Base-by-base conservation (phyloP, 2,797 vertebrate species). In the Pempheris klunzingeri region DNA sequence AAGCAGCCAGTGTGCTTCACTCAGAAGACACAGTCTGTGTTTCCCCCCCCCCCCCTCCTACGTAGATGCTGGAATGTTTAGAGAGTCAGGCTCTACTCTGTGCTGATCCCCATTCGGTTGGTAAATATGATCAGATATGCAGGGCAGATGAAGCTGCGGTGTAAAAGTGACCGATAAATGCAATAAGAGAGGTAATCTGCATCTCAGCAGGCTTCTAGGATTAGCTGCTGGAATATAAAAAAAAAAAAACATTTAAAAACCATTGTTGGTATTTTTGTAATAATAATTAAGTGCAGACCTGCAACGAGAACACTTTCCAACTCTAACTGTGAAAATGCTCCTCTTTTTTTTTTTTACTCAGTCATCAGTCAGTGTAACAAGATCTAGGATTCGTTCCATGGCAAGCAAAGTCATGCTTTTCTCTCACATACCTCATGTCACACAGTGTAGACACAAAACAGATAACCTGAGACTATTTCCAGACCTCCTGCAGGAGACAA, bases 381-480 rank as follows among this genome's bases (percentile, higher is more conserved):
- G 30, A 62, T 54, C 55, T 22, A 58, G 38, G 24, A 43, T 59
- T n/a, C 36, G 30, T 38, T 55, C 10, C 49, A 3, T 61, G 32
- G 14, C 49, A 55, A 50, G 63, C 41, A 49, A 61, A 70, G 67
- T 67, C 60, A 55, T 44, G 72, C 34, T 52, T 74, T 74, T 68
- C 17, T 44, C 64, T 38, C 62, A 64, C 62, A 76, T 69, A 39
- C 67, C 46, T 73, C 55, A 28, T 30, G 46, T 53, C 49, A 49
- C 41, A 30, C 1, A 14, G 20, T 47, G 18, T 6, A 52, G 73
- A 65, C 39, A n/a, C 57, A 71, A 30, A 58, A 2, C 36, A 62
- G 82, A 84, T 44, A 39, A 61, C 39, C 15, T 61, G 43, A 66
- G 61, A 30, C 13, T 18, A 20, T 30, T 36, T 59, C n/a, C 22